A percentile compares a stretch with the other conserved stretches of the same genome.
Conservation (phyloP, 2,888 invertebrate genomes). For the Acleris literana region DNA sequence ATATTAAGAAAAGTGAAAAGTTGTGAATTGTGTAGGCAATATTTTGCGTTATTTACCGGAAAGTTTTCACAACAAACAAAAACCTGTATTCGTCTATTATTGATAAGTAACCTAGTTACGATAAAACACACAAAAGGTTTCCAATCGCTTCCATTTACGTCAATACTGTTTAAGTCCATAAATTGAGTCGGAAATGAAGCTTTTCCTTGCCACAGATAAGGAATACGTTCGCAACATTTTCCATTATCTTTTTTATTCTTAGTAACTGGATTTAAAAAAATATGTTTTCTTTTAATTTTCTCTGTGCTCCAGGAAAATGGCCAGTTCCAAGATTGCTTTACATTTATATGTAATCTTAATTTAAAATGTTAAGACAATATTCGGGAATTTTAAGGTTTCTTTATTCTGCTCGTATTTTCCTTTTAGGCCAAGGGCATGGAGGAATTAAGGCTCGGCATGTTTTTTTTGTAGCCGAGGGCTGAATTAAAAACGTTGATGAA, state of each 20-base stretch:
- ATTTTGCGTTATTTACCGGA: no score
- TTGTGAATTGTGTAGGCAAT: no score
- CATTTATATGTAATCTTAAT: slow-evolving; percentile 35
- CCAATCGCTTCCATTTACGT: slow-evolving; percentile 13
- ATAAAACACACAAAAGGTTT: slow-evolving; percentile 12
- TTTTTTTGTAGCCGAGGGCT: no score
- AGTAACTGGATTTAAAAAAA: slow-evolving; percentile 25
- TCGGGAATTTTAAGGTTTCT: slow-evolving; percentile 10
- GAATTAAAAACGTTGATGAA: no score
- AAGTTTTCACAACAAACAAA: not conserved
- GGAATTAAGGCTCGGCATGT: not conserved
- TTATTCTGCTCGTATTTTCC: slow-evolving; percentile 2
- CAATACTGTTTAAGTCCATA: slow-evolving; percentile 13
- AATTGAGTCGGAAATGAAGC: slow-evolving; percentile 28
- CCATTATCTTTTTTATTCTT: slow-evolving; percentile 28
- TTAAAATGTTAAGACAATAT: slow-evolving; percentile 28
- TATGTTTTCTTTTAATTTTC: slow-evolving; percentile 35
- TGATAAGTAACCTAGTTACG: not conserved
- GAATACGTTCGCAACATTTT: slow-evolving; percentile 17
- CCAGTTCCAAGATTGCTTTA: slow-evolving; percentile 29
- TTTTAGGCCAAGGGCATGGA: not conserved
- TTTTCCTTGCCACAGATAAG: slow-evolving; percentile 20
- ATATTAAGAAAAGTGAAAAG: no score
- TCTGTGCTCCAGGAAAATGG: slow-evolving; percentile 20
- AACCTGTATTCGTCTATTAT: not conserved